Conservation (phyloP, 2,113 vertebrate species). For the Crypturellus undulatus region DNA sequence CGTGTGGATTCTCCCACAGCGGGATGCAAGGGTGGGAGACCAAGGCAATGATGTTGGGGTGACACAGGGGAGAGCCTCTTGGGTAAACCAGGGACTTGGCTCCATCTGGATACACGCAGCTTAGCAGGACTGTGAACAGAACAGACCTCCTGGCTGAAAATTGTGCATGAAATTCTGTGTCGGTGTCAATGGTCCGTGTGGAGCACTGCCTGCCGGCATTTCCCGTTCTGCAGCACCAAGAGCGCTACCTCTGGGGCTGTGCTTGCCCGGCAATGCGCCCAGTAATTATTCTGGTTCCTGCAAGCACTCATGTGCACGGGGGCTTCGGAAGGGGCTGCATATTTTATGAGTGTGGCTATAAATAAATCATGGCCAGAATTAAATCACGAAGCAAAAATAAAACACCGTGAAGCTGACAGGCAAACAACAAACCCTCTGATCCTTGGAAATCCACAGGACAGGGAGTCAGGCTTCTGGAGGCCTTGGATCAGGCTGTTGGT, state of each 20-base stretch:
- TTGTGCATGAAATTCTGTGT: neutral
- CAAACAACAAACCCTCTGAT: neutral
- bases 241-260: neutral
- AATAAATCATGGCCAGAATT: neutral
- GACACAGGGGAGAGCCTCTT: neutral
- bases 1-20: too few relatives aligned
- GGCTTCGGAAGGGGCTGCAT: neutral
- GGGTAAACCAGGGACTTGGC: too few relatives aligned
- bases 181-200: neutral
- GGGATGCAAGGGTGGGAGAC: neutral
- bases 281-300: neutral
- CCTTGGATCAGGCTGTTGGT: neutral
- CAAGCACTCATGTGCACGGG: neutral
- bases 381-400: neutral
- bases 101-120: neutral
- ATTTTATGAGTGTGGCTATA: neutral
- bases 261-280: accelerated
- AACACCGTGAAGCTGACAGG: neutral
- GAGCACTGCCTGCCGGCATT: neutral
- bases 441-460: neutral
- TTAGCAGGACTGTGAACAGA: neutral
- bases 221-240: neutral
- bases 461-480: neutral
- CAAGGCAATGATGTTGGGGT: neutral
- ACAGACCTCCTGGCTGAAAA: neutral